A percentile compares a stretch with the other conserved stretches of the same genome.
phyloP scores from a whole-genome alignment of 2,888 invertebrate genomes.

The Apotomis turbidana region DNA sequence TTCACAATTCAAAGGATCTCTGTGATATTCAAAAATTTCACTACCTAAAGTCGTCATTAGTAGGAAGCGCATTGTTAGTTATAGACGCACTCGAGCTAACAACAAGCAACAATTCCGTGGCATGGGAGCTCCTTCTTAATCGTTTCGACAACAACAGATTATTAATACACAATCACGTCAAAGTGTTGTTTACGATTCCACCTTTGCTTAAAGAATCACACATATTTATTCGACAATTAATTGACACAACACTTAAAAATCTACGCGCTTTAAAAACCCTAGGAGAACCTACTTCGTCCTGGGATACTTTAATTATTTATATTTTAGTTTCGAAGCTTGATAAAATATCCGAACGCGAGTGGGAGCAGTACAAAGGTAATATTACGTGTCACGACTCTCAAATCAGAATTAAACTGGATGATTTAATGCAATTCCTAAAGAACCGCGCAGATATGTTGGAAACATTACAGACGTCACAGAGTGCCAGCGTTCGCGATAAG shows the following conservation, averaged over 20 bases:
- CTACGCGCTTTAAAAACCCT: conserved; percentile 21
- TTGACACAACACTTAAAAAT: conserved; percentile 3
- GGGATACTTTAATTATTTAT: conserved; percentile 34
- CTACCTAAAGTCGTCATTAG: conserved; percentile 8
- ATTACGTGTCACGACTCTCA: conserved; percentile 1
- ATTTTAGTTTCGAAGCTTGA: conserved; percentile 27
- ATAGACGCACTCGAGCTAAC: conserved; percentile 7
- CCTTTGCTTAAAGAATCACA: background rate
- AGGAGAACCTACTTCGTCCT: conserved; percentile 18
- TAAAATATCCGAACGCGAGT: conserved; percentile 24
- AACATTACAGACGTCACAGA: conserved; percentile 3
- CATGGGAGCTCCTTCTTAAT: conserved; percentile 9
- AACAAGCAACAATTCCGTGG: background rate
- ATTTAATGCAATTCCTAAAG: background rate
- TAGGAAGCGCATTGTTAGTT: conserved; percentile 8
- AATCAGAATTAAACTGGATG: background rate
- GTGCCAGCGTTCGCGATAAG: background rate
- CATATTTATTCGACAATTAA: background rate
- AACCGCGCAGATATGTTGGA: conserved; percentile 14
- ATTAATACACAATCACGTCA: background rate
- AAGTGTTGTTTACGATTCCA: background rate
- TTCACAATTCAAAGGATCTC: background rate
- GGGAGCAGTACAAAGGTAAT: conserved; percentile 23
- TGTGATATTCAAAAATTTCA: conserved; percentile 13
- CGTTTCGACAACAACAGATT: conserved; percentile 3